These are phyloP conservation scores for Oscheius onirici DNA, from an alignment of 2,888 invertebrate genomes.

Conservation along the genomic window DNA sequence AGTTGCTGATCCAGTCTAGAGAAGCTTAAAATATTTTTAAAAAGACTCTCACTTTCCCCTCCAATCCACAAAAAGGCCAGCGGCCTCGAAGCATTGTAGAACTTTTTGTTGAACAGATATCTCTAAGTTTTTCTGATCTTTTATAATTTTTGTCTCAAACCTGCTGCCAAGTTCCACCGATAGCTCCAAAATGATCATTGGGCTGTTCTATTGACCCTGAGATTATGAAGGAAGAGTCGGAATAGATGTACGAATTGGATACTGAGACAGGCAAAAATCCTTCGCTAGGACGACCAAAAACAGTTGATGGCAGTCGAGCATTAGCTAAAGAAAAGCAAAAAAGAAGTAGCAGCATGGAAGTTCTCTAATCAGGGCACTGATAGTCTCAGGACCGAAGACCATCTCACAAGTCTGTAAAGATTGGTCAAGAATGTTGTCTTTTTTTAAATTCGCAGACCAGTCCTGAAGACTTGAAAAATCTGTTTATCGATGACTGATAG, in stretches of 20 bases:
- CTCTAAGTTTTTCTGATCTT: constrained; percentile 28
- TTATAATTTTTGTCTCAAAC: constrained; percentile 26
- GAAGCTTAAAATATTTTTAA: neutral
- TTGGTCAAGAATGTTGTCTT: no score
- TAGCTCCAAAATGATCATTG: neutral
- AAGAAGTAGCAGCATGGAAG: neutral
- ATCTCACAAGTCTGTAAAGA: no score
- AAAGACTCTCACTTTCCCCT: constrained; percentile 37
- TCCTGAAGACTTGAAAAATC: no score
- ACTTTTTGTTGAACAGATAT: constrained; percentile 49
- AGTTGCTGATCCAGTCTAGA: constrained; percentile 36
- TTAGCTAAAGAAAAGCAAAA: neutral
- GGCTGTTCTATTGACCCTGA: no score
- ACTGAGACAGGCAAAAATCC: constrained; percentile 8
- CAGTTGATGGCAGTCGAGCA: neutral
- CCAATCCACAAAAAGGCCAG: constrained; percentile 48
- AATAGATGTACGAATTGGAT: neutral
- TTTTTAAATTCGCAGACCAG: no score
- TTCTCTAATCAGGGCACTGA: no score
- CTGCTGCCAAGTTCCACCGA: constrained; percentile 39
- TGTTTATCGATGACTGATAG: no score
- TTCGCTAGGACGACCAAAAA: constrained; percentile 15
- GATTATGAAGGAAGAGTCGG: neutral
- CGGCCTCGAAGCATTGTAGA: constrained; percentile 41
- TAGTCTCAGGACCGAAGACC: no score